A percentile compares a stretch with the other conserved stretches of the same genome.
Evolutionary conservation across 2,797 vertebrate genomes (phyloP).

Genomic region (Propithecus perrieri): DNA sequence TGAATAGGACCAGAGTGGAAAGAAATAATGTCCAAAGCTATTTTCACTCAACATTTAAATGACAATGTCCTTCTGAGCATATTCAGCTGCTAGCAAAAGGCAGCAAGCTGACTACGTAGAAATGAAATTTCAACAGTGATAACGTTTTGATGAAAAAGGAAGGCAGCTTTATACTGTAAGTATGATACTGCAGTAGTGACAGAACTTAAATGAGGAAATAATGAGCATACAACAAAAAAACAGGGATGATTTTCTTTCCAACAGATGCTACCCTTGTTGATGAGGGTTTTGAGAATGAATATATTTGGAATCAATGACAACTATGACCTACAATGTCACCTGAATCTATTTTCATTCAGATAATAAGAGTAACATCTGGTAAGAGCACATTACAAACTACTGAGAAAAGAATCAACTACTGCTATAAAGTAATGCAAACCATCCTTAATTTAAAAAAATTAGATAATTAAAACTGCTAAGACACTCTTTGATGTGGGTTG

Average conservation of each 20-base stretch:
- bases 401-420: conserved; percentile 77
- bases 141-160: background rate
- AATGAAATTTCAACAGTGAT: background rate
- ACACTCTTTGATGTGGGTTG: conserved; percentile 74
- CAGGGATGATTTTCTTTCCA: conserved; percentile 58
- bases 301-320: conserved; percentile 74
- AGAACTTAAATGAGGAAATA: conserved; percentile 52
- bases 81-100: background rate
- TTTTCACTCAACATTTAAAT: background rate
- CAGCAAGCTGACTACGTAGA: background rate
- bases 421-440: conserved; percentile 64
- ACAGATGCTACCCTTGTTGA: conserved; percentile 71
- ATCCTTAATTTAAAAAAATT: conserved; percentile 82
- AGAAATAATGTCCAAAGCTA: background rate
- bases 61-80: background rate
- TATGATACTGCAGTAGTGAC: background rate
- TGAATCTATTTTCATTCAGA: conserved; percentile 78
- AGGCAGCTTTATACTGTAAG: background rate
- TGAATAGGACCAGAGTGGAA: background rate
- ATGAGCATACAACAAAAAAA: conserved; percentile 25
- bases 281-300: conserved; percentile 71
- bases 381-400: conserved; percentile 64
- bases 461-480: conserved; percentile 80
- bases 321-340: conserved; percentile 70
- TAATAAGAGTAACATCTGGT: conserved; percentile 82